Conservation (phyloP, 2,888 invertebrate species). For the Marasmarcha lunaedactyla region DNA sequence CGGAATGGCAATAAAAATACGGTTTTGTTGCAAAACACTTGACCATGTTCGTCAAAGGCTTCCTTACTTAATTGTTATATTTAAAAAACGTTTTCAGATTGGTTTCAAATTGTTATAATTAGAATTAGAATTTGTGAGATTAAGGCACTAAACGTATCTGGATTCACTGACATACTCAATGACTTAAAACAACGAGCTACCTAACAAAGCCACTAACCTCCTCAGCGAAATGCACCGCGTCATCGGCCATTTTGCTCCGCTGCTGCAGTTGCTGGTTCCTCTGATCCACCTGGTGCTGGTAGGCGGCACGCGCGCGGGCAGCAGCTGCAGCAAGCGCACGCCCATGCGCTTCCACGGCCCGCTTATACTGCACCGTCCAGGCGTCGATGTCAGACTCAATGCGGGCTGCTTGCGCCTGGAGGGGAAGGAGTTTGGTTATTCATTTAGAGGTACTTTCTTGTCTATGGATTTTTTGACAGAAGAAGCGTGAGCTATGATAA, state of each 20-base stretch:
- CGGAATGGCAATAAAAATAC: too few species aligned
- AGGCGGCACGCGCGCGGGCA: slow-evolving; percentile 56
- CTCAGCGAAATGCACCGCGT: slow-evolving; percentile 74
- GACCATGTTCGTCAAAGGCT: too few species aligned
- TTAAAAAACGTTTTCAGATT: too few species aligned
- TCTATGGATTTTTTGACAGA: too few species aligned
- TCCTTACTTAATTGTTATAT: too few species aligned
- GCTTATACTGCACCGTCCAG: slow-evolving; percentile 75
- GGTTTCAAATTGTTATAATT: too few species aligned
- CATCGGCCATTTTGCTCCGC: slow-evolving; percentile 65
- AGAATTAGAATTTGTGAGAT: too few species aligned
- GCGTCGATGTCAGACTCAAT: slow-evolving; percentile 74
- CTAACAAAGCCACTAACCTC: slow-evolving; percentile 62
- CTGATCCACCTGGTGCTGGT: slow-evolving; percentile 47
- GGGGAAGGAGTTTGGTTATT: background rate
- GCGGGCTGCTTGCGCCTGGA: slow-evolving; percentile 43
- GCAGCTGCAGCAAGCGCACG: slow-evolving; percentile 64
- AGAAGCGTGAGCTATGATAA: too few species aligned
- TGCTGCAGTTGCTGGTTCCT: slow-evolving; percentile 56
- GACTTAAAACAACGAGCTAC: too few species aligned
- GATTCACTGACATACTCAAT: too few species aligned
- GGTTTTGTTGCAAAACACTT: too few species aligned
- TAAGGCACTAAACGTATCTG: too few species aligned
- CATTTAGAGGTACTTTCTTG: background rate
- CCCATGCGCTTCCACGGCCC: slow-evolving; percentile 73